Base-by-base conservation (phyloP, 1,140 invertebrate genomes). In the Drosophila tropicalis region DNA sequence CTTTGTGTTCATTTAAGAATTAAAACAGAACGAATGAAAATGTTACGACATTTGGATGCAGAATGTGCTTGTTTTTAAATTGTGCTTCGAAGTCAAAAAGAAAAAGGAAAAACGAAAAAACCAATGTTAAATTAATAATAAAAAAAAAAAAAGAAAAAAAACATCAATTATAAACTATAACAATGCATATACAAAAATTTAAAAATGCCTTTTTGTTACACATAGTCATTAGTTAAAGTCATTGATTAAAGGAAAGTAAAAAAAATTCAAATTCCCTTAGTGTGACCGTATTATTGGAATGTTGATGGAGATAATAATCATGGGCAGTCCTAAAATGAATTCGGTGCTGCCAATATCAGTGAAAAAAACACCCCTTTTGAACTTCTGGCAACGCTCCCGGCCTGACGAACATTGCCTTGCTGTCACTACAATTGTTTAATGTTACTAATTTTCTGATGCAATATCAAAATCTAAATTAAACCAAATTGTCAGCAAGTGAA, bases 361-460 rank as follows among this genome's bases (percentile, higher is more conserved):
- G 12, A 51, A 51, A 51, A 51, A 51, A 22, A 51, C 44, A 51
- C 44, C 44, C 17, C 44, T 51, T 62, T 47, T 57, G 25, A 17
- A 32, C 34, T 40, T 10, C 15, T 62, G n/a, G 15, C 25, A 55
- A 61, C 32, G 22, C 36, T 51, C 19, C 40, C 10, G 62, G 47
- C 13, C 41, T 69, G 40, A 39, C 29, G 19, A 57, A 61, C 51
- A 34, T 74, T 79, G 76, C 76, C 76, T 62, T 70, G 81, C 81
- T 84, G 82, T 86, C 82, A 87, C 68, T 57, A n/a, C 17, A 22
- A 22, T 51, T 51, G 51, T 76, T 62, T 68, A 65, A 29, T 19
- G 54, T 85, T 51, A 22, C 6, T 22, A 51, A 51, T 51, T 81
- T 69, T 74, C 83, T 87, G 83, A 87, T 84, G 83, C 84, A 90